phyloP scores from a whole-genome alignment of 1,140 invertebrate species.

The Drosophila orena region DNA sequence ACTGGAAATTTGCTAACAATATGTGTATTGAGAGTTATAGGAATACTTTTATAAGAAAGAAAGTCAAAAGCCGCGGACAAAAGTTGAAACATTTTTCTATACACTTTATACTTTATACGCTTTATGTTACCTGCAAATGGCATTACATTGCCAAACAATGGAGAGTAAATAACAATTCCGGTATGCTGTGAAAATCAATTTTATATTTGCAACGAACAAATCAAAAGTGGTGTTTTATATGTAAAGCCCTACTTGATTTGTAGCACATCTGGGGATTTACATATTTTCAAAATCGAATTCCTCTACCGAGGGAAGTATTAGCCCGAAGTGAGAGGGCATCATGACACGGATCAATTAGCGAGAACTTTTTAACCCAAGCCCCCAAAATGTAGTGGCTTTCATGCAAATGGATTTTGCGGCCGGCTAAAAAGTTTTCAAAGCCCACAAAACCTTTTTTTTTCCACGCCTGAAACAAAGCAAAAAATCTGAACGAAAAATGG shows the following conservation, averaged over 20 bases:
- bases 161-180: neutral
- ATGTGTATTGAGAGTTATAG: too few relatives aligned
- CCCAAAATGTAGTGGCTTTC: conserved; percentile 16
- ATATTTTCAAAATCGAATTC: neutral
- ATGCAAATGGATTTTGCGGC: conserved; percentile 47
- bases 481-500: conserved; percentile 22
- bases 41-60: too few relatives aligned
- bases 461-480: conserved; percentile 17
- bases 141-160: neutral
- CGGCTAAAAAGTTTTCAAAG: conserved; percentile 35
- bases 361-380: neutral
- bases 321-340: neutral
- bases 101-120: too few relatives aligned
- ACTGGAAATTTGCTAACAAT: too few relatives aligned
- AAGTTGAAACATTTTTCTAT: too few relatives aligned
- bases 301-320: neutral
- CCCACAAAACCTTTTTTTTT: conserved; percentile 7
- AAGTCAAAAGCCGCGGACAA: too few relatives aligned
- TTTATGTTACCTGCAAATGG: neutral
- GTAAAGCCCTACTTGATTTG: neutral
- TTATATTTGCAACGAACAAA: neutral
- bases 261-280: neutral
- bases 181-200: neutral
- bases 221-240: neutral
- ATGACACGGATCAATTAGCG: conserved; percentile 32